Evolutionary conservation across 2,113 vertebrate species (phyloP).

Genomic region (Vulpes ferrilata): DNA sequence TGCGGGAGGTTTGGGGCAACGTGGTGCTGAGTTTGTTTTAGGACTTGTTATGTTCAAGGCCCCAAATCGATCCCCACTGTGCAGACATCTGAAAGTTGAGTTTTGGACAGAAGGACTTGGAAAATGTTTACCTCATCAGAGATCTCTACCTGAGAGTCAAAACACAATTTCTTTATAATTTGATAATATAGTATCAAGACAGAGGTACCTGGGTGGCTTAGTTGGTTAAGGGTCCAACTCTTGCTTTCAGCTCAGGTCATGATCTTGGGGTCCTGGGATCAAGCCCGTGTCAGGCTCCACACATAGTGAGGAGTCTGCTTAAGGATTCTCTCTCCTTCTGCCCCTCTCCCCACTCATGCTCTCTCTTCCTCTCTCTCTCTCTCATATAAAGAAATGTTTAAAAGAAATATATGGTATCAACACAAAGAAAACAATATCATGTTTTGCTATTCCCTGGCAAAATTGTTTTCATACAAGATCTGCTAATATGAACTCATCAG

Average conservation of each 20-base stretch:
- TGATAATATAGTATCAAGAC: not conserved
- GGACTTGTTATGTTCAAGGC: not conserved
- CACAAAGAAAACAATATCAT: not conserved
- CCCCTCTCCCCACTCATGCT: not conserved
- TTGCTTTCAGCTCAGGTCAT: not conserved
- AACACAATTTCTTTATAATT: not conserved
- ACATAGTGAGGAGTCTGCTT: not conserved
- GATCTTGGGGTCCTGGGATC: not conserved
- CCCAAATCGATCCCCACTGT: no score
- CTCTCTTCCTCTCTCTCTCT: not conserved
- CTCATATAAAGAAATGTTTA: not conserved
- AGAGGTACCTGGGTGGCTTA: not conserved
- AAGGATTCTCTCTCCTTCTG: not conserved
- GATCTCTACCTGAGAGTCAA: not conserved
- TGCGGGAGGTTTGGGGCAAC: not conserved
- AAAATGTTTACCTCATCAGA: not conserved
- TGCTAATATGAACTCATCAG: fast-evolving
- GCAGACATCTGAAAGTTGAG: not conserved
- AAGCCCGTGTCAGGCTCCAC: not conserved
- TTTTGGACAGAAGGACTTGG: not conserved
- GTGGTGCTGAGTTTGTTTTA: not conserved
- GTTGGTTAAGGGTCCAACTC: not conserved
- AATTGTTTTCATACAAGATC: no score
- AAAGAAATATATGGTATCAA: not conserved
- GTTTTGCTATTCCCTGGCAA: not conserved